Conservation (phyloP, 1,140 invertebrate species). For the Probaryconus sp. region DNA sequence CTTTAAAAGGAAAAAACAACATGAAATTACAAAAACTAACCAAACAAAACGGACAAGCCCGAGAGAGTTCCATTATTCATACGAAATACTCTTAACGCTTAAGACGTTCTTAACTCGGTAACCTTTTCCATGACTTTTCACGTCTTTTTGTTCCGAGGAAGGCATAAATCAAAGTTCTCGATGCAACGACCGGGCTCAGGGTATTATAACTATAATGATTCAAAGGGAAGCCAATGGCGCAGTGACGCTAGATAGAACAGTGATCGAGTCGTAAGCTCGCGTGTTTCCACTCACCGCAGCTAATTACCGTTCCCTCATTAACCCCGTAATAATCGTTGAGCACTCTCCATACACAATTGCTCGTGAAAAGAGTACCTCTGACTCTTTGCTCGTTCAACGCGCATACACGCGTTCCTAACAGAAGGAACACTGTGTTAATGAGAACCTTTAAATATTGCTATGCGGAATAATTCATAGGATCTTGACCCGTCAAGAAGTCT, state of each 20-base stretch:
- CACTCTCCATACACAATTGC: constrained; percentile 64
- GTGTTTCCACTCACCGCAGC: constrained; percentile 66
- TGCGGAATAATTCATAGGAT: constrained; percentile 48
- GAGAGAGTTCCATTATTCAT: constrained; percentile 35
- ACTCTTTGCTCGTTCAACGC: constrained; percentile 22
- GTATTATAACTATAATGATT: constrained; percentile 29
- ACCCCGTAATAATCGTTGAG: constrained; percentile 72
- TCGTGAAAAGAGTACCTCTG: constrained; percentile 58
- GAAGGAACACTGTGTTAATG: constrained; percentile 44
- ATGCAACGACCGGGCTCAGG: no score
- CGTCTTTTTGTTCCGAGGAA: constrained; percentile 1
- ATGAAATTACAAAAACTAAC: constrained; percentile 32
- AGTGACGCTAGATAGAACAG: neutral
- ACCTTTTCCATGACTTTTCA: constrained; percentile 20
- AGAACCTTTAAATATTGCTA: constrained; percentile 49
- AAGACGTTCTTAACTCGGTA: constrained; percentile 30
- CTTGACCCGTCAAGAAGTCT: constrained; percentile 38
- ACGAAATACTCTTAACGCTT: constrained; percentile 23
- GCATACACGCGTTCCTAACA: constrained; percentile 16
- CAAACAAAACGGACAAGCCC: constrained; percentile 9
- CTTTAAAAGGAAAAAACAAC: constrained; percentile 10
- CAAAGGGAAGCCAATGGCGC: neutral
- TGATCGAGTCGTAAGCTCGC: constrained; percentile 59
- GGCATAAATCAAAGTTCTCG: constrained; percentile 42
- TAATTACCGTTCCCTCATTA: constrained; percentile 74